Conservation (phyloP, 2,888 invertebrate genomes). For the Tipula unca region DNA sequence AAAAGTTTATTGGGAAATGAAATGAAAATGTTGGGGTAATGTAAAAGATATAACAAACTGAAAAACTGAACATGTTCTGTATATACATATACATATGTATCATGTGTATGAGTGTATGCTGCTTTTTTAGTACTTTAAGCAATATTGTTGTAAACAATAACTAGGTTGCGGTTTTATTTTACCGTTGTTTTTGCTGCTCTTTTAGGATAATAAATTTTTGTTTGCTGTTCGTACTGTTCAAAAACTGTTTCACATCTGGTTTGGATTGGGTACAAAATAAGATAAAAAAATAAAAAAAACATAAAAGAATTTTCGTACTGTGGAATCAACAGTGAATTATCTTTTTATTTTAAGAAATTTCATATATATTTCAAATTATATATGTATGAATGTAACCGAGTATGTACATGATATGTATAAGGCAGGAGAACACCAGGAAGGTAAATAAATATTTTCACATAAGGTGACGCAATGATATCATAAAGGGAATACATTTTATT, state of each 20-base stretch:
- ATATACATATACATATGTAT: no score
- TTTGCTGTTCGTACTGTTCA: not conserved
- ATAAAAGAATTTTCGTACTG: not conserved
- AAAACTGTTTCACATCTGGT: not conserved
- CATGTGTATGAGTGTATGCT: not conserved
- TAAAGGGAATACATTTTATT: not conserved
- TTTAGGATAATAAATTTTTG: not conserved
- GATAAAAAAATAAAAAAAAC: not conserved
- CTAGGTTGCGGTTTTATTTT: not conserved
- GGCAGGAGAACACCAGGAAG: not conserved
- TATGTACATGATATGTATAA: no score
- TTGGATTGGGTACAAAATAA: not conserved
- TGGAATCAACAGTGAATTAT: slow-evolving; percentile 14
- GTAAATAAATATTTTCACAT: not conserved
- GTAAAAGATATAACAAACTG: not conserved
- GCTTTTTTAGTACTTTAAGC: not conserved
- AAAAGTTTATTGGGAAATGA: not conserved
- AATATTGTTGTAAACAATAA: slow-evolving; percentile 3
- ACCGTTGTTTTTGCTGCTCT: not conserved
- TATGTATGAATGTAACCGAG: not conserved
- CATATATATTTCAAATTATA: not conserved
- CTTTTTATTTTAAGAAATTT: slow-evolving; percentile 9
- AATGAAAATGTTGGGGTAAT: not conserved
- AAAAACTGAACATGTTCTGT: not conserved
- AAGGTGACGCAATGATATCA: not conserved